Evolutionary conservation across 2,888 invertebrate genomes (phyloP).

Genomic region (Xylota segnis): DNA sequence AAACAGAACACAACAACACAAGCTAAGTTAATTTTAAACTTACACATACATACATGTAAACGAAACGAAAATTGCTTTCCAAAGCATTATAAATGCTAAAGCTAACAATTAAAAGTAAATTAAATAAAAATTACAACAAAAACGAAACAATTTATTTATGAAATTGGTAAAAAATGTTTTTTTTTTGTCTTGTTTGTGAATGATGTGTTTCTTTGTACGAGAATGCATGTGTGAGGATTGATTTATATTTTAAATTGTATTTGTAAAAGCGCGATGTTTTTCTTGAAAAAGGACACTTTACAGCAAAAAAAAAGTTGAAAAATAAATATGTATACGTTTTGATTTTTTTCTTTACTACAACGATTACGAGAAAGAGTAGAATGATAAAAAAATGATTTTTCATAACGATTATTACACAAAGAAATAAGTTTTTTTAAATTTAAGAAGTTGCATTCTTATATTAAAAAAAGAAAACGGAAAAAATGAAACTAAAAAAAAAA

Average conservation of each 20-base stretch:
- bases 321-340: constrained; percentile 29
- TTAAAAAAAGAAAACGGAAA: constrained; percentile 31
- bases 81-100: constrained; percentile 60
- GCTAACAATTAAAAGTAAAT: constrained; percentile 44
- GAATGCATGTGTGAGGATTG: constrained; percentile 59
- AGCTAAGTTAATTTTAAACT: constrained; percentile 44
- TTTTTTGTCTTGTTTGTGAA: constrained; percentile 41
- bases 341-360: constrained; percentile 55
- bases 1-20: constrained; percentile 47
- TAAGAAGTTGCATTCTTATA: constrained; percentile 42
- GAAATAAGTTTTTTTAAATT: constrained; percentile 27
- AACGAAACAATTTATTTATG: constrained; percentile 50
- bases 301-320: constrained; percentile 38
- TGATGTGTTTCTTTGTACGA: constrained; percentile 69
- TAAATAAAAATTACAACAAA: constrained; percentile 38
- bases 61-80: constrained; percentile 39
- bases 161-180: constrained; percentile 46
- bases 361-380: constrained; percentile 33
- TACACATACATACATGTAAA: constrained; percentile 60
- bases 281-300: constrained; percentile 57
- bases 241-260: constrained; percentile 19
- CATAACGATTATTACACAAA: constrained; percentile 39
- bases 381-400: constrained; percentile 29
- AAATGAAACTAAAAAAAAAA: constrained; percentile 66
- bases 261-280: constrained; percentile 46